phyloP scores from a whole-genome alignment of 2,888 invertebrate genomes.

The Branchinecta sandiegonensis region DNA sequence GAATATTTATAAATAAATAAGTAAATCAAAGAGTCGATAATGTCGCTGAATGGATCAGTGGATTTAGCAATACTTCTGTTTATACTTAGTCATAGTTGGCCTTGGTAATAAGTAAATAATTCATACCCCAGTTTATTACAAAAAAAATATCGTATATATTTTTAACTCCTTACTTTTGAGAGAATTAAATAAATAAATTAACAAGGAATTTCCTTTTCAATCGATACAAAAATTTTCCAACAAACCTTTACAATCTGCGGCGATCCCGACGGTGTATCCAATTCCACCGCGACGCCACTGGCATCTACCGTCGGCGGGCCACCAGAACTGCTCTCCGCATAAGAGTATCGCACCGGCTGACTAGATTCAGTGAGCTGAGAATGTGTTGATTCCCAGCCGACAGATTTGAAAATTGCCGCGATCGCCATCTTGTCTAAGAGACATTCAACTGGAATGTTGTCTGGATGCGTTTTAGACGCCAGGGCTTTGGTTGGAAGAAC shows the following conservation, averaged over 20 bases:
- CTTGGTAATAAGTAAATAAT: too few species aligned
- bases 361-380: background rate
- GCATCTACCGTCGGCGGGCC: background rate
- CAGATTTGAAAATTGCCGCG: background rate
- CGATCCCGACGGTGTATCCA: background rate
- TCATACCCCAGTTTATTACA: too few species aligned
- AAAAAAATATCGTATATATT: too few species aligned
- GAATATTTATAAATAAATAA: too few species aligned
- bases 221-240: background rate
- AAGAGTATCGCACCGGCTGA: background rate
- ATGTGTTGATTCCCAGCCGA: background rate
- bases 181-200: too few species aligned
- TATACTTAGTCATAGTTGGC: too few species aligned
- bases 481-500: background rate
- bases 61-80: too few species aligned
- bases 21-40: too few species aligned
- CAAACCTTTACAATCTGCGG: background rate
- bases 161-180: too few species aligned
- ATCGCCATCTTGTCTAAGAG: background rate
- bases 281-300: background rate
- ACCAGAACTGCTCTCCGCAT: background rate
- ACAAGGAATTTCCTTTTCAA: too few species aligned
- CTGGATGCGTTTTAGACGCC: background rate
- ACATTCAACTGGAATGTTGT: background rate
- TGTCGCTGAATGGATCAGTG: too few species aligned